Conservation (phyloP, 2,113 vertebrate genomes). For the Galemys pyrenaicus region DNA sequence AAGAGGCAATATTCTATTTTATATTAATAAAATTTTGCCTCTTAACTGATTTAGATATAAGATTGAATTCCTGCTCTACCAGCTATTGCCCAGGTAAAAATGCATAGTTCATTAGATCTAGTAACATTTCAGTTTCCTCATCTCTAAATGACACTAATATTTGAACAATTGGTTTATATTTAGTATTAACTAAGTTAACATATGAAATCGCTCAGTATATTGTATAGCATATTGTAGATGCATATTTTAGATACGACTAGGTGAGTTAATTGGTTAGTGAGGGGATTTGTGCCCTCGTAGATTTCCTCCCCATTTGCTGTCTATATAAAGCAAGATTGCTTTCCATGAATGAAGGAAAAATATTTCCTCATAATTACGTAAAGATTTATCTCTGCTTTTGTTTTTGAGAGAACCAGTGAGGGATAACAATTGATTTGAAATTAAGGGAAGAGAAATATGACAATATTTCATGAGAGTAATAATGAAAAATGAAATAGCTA, state of each 20-base stretch:
- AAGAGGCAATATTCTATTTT: not conserved
- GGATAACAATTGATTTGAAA: not conserved
- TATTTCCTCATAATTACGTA: not conserved
- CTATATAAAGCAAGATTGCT: not conserved
- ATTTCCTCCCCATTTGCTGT: not conserved
- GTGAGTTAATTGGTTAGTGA: not conserved
- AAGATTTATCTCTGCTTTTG: not conserved
- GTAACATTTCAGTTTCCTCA: conserved; percentile 1
- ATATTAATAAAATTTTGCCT: not conserved
- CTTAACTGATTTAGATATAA: not conserved
- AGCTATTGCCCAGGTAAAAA: not conserved
- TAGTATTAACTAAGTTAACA: not conserved
- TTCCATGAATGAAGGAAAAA: not conserved
- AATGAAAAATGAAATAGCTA: conserved; percentile 10
- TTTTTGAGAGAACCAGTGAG: not conserved
- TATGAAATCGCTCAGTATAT: not conserved
- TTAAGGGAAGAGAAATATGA: not conserved
- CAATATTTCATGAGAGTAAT: conserved; percentile 21
- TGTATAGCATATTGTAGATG: not conserved
- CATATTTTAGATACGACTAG: not conserved
- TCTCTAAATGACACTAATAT: not conserved
- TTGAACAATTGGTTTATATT: not conserved
- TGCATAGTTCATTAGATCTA: not conserved
- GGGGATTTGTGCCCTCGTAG: not conserved
- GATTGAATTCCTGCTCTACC: not conserved